Percentiles rank a stretch among this genome's conserved stretches.
These are phyloP conservation scores for Macquaria australasica DNA, from an alignment of 2,113 vertebrate genomes.

Conservation along the genomic window DNA sequence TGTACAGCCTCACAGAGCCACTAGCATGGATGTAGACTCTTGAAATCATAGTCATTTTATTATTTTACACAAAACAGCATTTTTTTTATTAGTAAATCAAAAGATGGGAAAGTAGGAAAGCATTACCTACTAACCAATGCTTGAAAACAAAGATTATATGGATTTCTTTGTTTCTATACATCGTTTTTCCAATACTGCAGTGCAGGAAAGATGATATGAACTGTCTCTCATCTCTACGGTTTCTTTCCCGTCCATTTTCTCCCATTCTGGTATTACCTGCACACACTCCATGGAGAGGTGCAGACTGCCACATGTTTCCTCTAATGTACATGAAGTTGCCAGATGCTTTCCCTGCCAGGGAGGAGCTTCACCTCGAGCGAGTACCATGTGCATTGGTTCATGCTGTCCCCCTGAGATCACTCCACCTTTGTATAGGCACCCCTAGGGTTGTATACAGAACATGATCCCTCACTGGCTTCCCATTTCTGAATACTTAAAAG, in stretches of 20 bases:
- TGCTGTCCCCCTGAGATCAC: background rate
- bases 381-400: background rate
- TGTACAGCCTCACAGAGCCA: background rate
- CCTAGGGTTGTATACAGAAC: background rate
- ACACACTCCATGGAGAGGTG: background rate
- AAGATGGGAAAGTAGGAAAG: background rate
- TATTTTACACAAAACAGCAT: background rate
- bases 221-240: background rate
- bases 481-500: background rate
- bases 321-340: conserved; percentile 17
- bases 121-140: background rate
- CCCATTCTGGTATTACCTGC: background rate
- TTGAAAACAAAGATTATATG: background rate
- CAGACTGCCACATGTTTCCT: conserved; percentile 13
- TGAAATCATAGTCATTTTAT: too few relatives aligned
- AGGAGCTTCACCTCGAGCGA: background rate
- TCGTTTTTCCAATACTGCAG: background rate
- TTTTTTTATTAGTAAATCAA: background rate
- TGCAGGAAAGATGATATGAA: background rate
- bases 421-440: background rate
- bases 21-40: too few relatives aligned
- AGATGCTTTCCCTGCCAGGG: conserved; percentile 18
- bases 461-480: background rate
- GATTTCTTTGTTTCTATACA: background rate
- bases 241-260: background rate